Evolutionary conservation across 2,113 vertebrate species (phyloP), one percentile per base, ranked within the genome.

Genomic region (Cebus imitator): DNA sequence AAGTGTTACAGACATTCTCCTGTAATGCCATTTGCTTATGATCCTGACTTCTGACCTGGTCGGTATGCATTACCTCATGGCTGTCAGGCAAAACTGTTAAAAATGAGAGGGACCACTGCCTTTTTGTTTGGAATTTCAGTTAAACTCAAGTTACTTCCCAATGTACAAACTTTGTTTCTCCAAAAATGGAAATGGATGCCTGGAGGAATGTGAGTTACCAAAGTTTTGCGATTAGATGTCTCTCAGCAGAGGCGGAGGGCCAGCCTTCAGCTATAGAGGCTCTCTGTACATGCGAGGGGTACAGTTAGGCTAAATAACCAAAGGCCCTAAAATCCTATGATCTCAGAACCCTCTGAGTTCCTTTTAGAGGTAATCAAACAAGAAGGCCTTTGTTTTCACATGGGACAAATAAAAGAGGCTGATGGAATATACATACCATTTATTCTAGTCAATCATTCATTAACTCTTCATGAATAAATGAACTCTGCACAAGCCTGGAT

Each of bases 151-250:
- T 37, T 68, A 88, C 20, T 78, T 75, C 52, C 70, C 87, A 91
- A 2, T 3, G 70, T 72, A 73, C 68, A 78, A 48, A 81, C 75
- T n/a, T 72, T 18, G 21, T 43, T 43, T 89, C 61, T 97, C 87
- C 84, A 40, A 82, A 96, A 84, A 87, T 48, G 93, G 94, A 82
- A 35, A 87, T 17, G 25, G 20, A 57, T 50, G 20, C 27, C 37
- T 2, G 40, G 58, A 94, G 66, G 83, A 80, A 68, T 25, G 75
- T 13, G 66, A 35, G 35, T 23, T 16, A 43, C 23, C 0, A 2
- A 27, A 18, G 17, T 43, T 82, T 48, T 5, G 66, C 13, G 45
- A 50, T 5, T 20, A 21, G 23, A 40, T 25, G 4, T 17, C 10
- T 9, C 84, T 16, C 3, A 14, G 66, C 35, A 30, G 50, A 48